These are phyloP conservation scores for Macaria liturata DNA, from an alignment of 2,888 invertebrate genomes.

Conservation along the genomic window DNA sequence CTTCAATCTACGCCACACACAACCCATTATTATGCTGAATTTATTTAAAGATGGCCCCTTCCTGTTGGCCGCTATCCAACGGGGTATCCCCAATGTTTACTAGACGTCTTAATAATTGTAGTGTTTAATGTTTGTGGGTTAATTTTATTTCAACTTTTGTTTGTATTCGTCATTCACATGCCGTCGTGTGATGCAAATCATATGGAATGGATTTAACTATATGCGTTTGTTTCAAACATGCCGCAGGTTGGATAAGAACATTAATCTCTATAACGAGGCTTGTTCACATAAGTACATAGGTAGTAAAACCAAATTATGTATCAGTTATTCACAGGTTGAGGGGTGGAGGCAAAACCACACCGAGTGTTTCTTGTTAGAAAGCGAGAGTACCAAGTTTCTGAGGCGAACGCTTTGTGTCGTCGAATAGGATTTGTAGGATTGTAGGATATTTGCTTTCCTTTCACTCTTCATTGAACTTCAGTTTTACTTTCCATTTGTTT, in stretches of 20 bases:
- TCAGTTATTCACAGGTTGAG: conserved; percentile 38
- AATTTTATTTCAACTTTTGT: conserved; percentile 55
- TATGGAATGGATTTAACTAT: too few species aligned
- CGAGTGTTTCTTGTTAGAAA: conserved; percentile 71
- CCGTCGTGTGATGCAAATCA: not conserved
- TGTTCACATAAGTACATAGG: conserved; percentile 21
- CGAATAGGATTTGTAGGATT: conserved; percentile 42
- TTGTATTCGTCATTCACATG: conserved; percentile 49
- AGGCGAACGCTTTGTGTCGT: conserved; percentile 52
- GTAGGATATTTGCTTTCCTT: conserved; percentile 25
- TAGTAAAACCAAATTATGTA: conserved; percentile 46
- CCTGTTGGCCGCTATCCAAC: conserved; percentile 77
- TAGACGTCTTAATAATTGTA: conserved; percentile 78
- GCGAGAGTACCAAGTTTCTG: conserved; percentile 75
- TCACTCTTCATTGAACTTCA: conserved; percentile 18
- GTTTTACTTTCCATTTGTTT: conserved; percentile 20
- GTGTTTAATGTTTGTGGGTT: conserved; percentile 60
- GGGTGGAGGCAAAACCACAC: conserved; percentile 45
- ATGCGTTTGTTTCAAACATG: conserved; percentile 5
- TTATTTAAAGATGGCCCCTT: conserved; percentile 74
- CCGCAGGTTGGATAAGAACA: conserved; percentile 11
- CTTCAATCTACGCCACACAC: conserved; percentile 47
- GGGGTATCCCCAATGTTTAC: conserved; percentile 77
- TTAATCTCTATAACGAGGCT: conserved; percentile 10
- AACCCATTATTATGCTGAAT: conserved; percentile 69